A percentile compares a stretch with the other conserved stretches of the same genome.
Evolutionary conservation across 1,140 invertebrate genomes (phyloP).

Genomic region (Apis mellifera): DNA sequence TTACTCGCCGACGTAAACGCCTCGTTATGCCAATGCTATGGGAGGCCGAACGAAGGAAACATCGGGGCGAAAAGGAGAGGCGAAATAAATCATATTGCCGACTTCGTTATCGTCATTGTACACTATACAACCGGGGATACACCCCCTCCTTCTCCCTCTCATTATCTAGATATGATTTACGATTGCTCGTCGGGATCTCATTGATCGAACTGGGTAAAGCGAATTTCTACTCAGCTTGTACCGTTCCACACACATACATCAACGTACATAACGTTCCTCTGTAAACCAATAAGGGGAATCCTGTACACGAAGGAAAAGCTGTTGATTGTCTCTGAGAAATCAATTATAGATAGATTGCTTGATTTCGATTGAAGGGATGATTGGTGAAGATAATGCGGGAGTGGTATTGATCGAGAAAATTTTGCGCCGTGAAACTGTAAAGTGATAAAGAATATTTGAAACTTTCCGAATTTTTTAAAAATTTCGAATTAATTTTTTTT

Average conservation of each 20-base stretch:
- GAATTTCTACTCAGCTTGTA: background rate
- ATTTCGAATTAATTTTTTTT: no score
- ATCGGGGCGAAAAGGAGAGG: background rate
- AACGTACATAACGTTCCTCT: background rate
- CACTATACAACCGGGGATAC: background rate
- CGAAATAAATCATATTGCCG: constrained; percentile 37
- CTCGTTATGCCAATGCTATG: constrained; percentile 15
- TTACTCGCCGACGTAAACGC: background rate
- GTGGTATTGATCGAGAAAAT: background rate
- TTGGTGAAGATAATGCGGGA: background rate
- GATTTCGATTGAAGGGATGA: background rate
- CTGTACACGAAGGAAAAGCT: background rate
- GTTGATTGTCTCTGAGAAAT: constrained; percentile 1
- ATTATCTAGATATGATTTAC: constrained; percentile 39
- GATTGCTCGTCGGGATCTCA: constrained; percentile 7
- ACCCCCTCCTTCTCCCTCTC: background rate
- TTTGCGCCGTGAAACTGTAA: no score
- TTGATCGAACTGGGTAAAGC: background rate
- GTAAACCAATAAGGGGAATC: constrained; percentile 16
- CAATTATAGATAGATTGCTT: background rate
- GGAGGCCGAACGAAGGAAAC: background rate
- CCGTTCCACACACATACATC: background rate
- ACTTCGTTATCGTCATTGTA: constrained; percentile 30
- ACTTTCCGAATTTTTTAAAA: background rate
- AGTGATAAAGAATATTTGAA: background rate